Base-by-base conservation (phyloP, 2,888 invertebrate genomes). In the Synanthedon andrenaeformis region DNA sequence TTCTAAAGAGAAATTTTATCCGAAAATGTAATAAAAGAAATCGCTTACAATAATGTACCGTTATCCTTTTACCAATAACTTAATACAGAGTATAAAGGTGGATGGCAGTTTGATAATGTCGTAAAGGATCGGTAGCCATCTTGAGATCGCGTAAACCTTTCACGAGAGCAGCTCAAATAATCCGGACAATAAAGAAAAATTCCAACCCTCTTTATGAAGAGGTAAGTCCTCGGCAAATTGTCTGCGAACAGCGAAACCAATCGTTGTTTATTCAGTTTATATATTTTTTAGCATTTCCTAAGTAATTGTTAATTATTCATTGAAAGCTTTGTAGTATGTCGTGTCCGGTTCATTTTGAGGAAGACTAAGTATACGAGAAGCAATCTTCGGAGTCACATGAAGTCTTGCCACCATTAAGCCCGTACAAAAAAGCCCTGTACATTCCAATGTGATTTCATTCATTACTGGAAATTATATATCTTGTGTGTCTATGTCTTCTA, bases 131-230 rank as follows among this genome's bases (percentile, higher is more conserved):
- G 75, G 74, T 77, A 69, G 81, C 79, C 82, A 81, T 85, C 82
- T 84, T 74, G 79, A 76, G 75, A 79, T 78, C 79, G 75, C 83
- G 82, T 82, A 82, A 84, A 84, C 80, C 83, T 78, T 76, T 79
- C 76, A 75, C 69, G 72, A 73, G 81, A 71, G 76, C 70, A 35
- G 78, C 79, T 77, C 82, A 77, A 81, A 82, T 85, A 85, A 86
- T 84, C 86, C 82, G 69, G 76, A 86, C 86, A 82, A 85, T 87
- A 86, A 86, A 87, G 86, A 87, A 86, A 86, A 84, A 86, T 85
- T 84, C 83, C 81, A 74, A 74, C 83, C 82, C 84, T 79, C 82
- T 82, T 85, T 85, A 86, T 86, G 85, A 86, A 86, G 86, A 86
- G 86, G 86, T 86, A 86, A 86, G 86, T 83, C 85, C 77, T 86